These are phyloP conservation scores for Myotis davidii DNA, from an alignment of 2,113 vertebrate species.

Conservation along the genomic window DNA sequence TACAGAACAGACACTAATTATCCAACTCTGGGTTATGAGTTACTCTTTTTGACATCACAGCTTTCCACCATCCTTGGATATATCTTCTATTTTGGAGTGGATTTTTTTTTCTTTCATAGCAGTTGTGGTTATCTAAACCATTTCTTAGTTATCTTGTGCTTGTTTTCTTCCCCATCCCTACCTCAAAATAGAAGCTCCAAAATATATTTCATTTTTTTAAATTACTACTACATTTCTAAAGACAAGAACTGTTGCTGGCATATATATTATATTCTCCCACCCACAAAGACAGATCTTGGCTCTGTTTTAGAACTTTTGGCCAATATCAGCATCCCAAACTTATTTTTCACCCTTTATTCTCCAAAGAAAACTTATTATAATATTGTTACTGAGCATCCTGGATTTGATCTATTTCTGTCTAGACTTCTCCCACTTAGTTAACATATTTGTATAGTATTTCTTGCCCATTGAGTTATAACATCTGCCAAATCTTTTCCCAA, in stretches of 20 bases:
- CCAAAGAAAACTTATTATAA: neutral
- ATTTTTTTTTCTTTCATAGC: neutral
- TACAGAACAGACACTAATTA: neutral
- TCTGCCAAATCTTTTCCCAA: neutral
- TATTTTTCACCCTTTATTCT: neutral
- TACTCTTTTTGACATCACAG: neutral
- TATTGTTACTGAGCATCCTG: neutral
- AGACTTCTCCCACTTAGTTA: neutral
- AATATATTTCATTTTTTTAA: neutral
- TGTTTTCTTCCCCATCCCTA: neutral
- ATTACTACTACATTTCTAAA: neutral
- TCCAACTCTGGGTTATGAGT: neutral
- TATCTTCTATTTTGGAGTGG: neutral
- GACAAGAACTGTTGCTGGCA: neutral
- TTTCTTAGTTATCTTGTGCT: constrained; percentile 5
- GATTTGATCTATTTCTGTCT: neutral
- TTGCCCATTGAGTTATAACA: neutral
- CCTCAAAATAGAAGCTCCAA: neutral
- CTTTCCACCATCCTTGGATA: neutral
- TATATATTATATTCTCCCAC: neutral
- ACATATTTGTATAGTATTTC: neutral
- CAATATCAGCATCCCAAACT: neutral
- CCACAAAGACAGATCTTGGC: neutral
- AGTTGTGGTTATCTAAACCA: neutral
- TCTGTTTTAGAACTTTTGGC: neutral